These are phyloP conservation scores for Hemichromis elongatus DNA, from an alignment of 2,113 vertebrate species.

Conservation along the genomic window DNA sequence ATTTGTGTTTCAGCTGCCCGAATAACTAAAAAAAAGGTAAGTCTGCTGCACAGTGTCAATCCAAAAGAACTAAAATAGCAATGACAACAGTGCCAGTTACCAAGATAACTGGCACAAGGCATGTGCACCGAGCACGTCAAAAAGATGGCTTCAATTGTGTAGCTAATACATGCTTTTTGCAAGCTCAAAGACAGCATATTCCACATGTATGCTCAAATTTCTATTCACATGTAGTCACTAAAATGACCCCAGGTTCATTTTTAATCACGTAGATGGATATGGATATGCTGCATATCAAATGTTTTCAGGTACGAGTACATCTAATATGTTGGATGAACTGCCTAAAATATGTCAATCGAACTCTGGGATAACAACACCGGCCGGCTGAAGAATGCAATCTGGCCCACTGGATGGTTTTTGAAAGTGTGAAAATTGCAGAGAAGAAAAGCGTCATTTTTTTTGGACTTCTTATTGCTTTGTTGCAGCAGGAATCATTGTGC, in stretches of 20 bases:
- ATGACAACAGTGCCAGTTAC: not conserved
- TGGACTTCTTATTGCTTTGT: not conserved
- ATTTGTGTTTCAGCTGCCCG: not conserved
- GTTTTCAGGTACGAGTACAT: not conserved
- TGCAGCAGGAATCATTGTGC: not conserved
- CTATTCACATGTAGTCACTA: not conserved
- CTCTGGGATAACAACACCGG: not conserved
- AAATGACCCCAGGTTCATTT: not conserved
- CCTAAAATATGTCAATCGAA: not conserved
- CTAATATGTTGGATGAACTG: not conserved
- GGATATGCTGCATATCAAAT: not conserved
- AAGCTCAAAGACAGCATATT: not conserved
- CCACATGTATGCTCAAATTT: not conserved
- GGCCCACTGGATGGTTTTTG: not conserved
- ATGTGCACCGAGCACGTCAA: not conserved
- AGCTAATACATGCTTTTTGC: not conserved
- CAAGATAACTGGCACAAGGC: not conserved
- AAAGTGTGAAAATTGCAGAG: not conserved
- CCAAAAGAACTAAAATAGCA: not conserved
- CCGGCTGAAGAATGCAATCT: not conserved
- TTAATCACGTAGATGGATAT: not conserved
- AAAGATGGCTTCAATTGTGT: not conserved
- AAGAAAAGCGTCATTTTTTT: not conserved
- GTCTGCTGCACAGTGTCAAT: not conserved
- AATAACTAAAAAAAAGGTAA: not conserved